These are phyloP conservation scores for Therioaphis trifolii DNA, from an alignment of 2,888 invertebrate genomes.

Conservation along the genomic window DNA sequence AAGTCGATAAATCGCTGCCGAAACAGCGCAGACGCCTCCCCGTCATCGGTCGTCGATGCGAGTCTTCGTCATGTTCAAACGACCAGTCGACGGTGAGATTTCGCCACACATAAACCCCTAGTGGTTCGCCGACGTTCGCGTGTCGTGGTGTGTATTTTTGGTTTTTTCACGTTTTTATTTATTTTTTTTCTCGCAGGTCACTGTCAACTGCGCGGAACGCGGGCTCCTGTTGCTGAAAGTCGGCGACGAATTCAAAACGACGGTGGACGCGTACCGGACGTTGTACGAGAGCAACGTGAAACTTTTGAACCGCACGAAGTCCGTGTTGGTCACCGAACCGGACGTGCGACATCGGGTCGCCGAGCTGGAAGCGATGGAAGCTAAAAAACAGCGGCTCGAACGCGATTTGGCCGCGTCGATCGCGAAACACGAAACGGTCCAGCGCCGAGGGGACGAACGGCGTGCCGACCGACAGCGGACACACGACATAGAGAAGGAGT, in stretches of 20 bases:
- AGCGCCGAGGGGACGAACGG: constrained; percentile 83
- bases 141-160: too few relatives aligned
- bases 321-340: constrained; percentile 89
- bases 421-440: constrained; percentile 83
- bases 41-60: too few relatives aligned
- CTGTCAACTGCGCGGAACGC: constrained; percentile 95
- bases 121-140: too few relatives aligned
- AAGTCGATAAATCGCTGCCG: too few relatives aligned
- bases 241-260: constrained; percentile 95
- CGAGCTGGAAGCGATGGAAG: constrained; percentile 75
- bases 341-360: constrained; percentile 81
- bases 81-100: too few relatives aligned
- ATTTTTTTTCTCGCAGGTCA: too few relatives aligned
- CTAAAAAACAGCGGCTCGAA: constrained; percentile 76
- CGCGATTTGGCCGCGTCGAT: constrained; percentile 75
- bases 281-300: constrained; percentile 95
- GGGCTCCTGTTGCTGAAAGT: constrained; percentile 92
- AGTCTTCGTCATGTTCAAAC: too few relatives aligned
- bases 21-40: too few relatives aligned
- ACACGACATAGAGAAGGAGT: constrained; percentile 89
- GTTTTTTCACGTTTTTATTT: too few relatives aligned
- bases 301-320: constrained; percentile 95
- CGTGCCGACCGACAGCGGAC: constrained; percentile 90
- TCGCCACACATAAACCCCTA: too few relatives aligned
- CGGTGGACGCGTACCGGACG: constrained; percentile 95